These are phyloP conservation scores for Nebria brevicollis DNA, from an alignment of 2,888 invertebrate genomes.

Conservation along the genomic window DNA sequence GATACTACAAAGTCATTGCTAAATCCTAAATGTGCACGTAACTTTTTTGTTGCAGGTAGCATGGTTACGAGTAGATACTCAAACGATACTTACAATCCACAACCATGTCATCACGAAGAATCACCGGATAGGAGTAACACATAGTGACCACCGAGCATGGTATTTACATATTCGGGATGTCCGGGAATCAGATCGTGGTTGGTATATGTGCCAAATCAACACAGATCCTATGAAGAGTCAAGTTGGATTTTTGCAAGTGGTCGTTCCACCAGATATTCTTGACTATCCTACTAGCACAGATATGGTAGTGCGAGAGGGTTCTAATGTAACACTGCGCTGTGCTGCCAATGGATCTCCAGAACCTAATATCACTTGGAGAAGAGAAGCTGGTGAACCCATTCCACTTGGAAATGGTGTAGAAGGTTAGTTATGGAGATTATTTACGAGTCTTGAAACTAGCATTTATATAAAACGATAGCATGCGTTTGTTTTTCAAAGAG, in stretches of 20 bases:
- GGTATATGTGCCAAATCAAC: constrained; percentile 90
- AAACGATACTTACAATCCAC: constrained; percentile 85
- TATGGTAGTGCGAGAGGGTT: constrained; percentile 86
- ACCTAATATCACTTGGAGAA: constrained; percentile 87
- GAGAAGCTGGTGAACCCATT: constrained; percentile 79
- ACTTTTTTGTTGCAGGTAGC: constrained; percentile 71
- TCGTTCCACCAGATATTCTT: constrained; percentile 82
- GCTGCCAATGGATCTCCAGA: constrained; percentile 88
- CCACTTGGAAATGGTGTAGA: constrained; percentile 73
- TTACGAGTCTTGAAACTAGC: no score
- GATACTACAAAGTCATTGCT: not conserved
- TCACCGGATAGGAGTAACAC: constrained; percentile 80
- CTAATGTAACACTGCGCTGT: constrained; percentile 86
- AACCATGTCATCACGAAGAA: constrained; percentile 85
- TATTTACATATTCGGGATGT: constrained; percentile 83
- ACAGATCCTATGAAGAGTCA: constrained; percentile 90
- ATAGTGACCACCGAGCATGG: constrained; percentile 83
- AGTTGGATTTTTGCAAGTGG: constrained; percentile 53
- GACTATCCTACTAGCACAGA: constrained; percentile 88
- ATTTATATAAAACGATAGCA: no score
- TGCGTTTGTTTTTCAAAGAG: no score
- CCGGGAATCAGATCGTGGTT: constrained; percentile 80
- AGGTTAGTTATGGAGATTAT: constrained; percentile 64
- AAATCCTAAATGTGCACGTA: not conserved
- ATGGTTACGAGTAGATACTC: constrained; percentile 84